phyloP scores from a whole-genome alignment of 1,140 invertebrate species.

The Heterodera schachtii region DNA sequence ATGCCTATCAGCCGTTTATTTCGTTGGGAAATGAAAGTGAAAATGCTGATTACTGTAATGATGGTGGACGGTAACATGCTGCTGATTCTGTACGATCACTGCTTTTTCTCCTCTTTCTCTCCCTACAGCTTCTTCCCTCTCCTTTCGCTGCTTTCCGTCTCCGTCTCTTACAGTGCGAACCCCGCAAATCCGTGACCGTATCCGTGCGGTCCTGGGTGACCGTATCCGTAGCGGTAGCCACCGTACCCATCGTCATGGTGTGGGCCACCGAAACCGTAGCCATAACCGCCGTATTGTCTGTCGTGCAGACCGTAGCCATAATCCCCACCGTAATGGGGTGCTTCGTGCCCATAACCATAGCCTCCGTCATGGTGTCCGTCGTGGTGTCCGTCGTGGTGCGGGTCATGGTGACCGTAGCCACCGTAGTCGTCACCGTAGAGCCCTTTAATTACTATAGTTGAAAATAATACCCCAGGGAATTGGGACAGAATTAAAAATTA shows the following conservation, averaged over 20 bases:
- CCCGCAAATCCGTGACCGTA: constrained; percentile 6
- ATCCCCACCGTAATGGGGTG: background rate
- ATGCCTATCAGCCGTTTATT: background rate
- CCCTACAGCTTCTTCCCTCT: too few relatives aligned
- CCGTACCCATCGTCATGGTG: constrained; percentile 22
- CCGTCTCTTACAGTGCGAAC: background rate
- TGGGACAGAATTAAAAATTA: background rate
- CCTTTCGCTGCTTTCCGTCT: background rate
- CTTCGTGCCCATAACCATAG: constrained; percentile 25
- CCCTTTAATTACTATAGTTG: background rate
- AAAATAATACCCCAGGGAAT: too few relatives aligned
- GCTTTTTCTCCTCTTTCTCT: background rate
- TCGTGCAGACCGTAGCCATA: constrained; percentile 17
- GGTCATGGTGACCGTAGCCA: constrained; percentile 8
- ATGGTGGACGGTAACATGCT: background rate
- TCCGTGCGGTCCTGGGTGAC: background rate
- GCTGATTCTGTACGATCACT: background rate
- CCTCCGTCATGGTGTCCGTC: background rate
- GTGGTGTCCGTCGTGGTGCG: constrained; percentile 25
- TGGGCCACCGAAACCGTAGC: constrained; percentile 14
- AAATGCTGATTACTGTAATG: background rate
- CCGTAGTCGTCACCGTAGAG: constrained; percentile 8
- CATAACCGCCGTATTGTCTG: background rate
- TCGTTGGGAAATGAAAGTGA: background rate
- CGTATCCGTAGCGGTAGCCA: background rate